Conservation (phyloP, 1,140 invertebrate genomes). For the Hycleus phaleratus region DNA sequence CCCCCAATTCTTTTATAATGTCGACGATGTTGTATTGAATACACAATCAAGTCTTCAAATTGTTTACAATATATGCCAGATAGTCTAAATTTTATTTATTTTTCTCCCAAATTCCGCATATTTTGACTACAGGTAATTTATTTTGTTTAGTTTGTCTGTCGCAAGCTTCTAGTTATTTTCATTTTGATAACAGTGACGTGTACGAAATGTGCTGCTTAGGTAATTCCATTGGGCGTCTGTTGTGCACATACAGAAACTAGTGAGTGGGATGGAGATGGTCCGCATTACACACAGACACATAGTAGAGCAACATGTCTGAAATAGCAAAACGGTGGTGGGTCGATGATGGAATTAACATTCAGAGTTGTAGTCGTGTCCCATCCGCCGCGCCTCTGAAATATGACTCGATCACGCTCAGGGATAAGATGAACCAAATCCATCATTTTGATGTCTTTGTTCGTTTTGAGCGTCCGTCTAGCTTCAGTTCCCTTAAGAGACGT, state of each 20-base stretch:
- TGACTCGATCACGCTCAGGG: constrained; percentile 42
- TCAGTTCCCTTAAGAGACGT: constrained; percentile 10
- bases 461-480: constrained; percentile 22
- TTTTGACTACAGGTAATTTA: no score
- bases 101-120: no score
- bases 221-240: constrained; percentile 16
- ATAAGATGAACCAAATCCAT: constrained; percentile 43
- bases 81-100: no score
- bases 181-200: constrained; percentile 4
- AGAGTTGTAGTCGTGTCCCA: constrained; percentile 36
- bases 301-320: constrained; percentile 30
- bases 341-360: constrained; percentile 41
- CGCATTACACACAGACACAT: background rate
- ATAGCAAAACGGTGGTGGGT: constrained; percentile 30
- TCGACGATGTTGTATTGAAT: no score
- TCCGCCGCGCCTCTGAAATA: constrained; percentile 37
- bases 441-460: constrained; percentile 45
- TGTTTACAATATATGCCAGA: no score
- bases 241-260: background rate
- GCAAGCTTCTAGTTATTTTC: background rate
- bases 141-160: no score
- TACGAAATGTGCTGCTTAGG: constrained; percentile 21
- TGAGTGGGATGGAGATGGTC: background rate
- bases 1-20: no score
- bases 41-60: no score